Evolutionary conservation across 2,888 invertebrate species (phyloP), one percentile per base, ranked within the genome.

Genomic region (Hololepta plana): DNA sequence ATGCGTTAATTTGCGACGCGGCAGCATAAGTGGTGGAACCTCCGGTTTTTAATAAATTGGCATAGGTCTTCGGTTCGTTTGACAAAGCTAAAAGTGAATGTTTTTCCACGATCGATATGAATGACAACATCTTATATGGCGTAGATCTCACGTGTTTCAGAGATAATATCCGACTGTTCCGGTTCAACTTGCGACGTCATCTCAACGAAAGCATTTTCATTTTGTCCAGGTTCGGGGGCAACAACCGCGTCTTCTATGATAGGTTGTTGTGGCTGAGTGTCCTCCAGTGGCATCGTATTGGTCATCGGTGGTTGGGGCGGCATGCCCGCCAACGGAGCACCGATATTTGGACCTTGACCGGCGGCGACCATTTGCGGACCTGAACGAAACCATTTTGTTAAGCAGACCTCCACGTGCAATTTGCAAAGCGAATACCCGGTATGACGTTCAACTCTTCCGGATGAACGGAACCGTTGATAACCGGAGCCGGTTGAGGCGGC

Each of bases 61-160:
- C 85, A 55, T 82, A 87, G 7, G 87, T 85, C 59, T 84, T 85
- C 10, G 81, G 82, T 53, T 79, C 80, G 43, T 62, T 66, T 20
- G 69, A 50, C 21, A 44, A 38, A 22, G 34, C 38, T 36, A 25
- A 14, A 38, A 31, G 12, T 23, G 10, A 4, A 20, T 10, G 8
- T 12, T 8, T 17, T 8, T 17, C n/a, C 17, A 8, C 17, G 17
- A n/a, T 17, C 17, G n/a, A 17, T n/a, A n/a, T n/a, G n/a, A n/a
- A n/a, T n/a, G n/a, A n/a, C n/a, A n/a, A n/a, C n/a, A n/a, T n/a
- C n/a, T n/a, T n/a, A n/a, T n/a, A n/a, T n/a, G n/a, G n/a, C n/a
- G n/a, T n/a, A n/a, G n/a, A n/a, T n/a, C 12, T 4, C 24, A 28
- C 32, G 28, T n/a, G 34, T 28, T 15, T 34, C 37, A 23, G 25